Percentiles rank a stretch among this genome's conserved stretches.
These are phyloP conservation scores for Protomyctophum bolini DNA, from an alignment of 2,113 vertebrate species.

Conservation along the genomic window DNA sequence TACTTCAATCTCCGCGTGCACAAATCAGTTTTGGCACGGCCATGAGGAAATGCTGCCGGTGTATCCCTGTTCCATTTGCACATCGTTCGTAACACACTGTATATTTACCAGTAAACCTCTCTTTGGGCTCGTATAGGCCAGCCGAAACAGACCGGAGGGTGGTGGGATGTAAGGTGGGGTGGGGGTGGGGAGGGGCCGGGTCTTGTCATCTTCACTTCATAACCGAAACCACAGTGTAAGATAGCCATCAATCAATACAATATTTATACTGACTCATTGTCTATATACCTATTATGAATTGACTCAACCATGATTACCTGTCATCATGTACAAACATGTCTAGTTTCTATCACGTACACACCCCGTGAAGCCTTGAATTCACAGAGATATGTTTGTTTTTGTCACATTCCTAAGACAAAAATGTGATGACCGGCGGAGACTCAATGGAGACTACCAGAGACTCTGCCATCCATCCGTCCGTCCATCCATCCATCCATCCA, in stretches of 20 bases:
- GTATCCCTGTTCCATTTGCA: constrained; percentile 14
- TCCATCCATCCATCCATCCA: too few species aligned
- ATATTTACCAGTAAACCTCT: constrained; percentile 2
- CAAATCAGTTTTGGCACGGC: constrained; percentile 1
- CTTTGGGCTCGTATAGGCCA: constrained; percentile 1
- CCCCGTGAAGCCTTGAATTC: too few species aligned
- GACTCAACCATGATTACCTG: constrained; percentile 22
- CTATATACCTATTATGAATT: constrained; percentile 25
- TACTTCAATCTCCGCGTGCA: neutral
- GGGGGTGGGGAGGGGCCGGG: neutral
- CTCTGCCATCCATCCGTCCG: too few species aligned
- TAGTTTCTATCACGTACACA: too few species aligned
- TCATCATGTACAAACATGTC: constrained; percentile 43
- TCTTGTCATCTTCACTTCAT: neutral
- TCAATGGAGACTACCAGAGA: too few species aligned
- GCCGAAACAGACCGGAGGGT: neutral
- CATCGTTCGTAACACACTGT: constrained; percentile 3
- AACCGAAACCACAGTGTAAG: constrained; percentile 41
- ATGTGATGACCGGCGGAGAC: too few species aligned
- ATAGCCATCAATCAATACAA: constrained; percentile 49
- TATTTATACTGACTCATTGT: constrained; percentile 39
- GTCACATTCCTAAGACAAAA: too few species aligned
- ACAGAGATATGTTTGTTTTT: too few species aligned
- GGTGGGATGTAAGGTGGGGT: too few species aligned
- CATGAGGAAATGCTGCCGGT: constrained; percentile 9